These are phyloP conservation scores for Blastobasis adustella DNA, from an alignment of 2,888 invertebrate species.

Conservation along the genomic window DNA sequence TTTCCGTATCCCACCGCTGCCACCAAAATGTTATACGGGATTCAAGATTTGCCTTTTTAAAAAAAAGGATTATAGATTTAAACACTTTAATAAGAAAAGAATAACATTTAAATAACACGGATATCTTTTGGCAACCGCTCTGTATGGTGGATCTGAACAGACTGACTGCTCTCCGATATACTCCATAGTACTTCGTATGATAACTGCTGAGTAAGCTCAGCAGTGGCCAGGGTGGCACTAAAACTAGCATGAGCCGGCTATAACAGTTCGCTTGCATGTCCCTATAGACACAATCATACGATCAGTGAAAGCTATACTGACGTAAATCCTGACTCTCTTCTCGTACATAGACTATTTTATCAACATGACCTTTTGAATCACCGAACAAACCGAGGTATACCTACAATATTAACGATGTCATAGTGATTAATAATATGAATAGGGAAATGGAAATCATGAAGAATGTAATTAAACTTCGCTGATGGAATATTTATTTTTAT, in stretches of 20 bases:
- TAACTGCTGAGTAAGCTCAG: too few species aligned
- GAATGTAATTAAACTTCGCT: constrained; percentile 76
- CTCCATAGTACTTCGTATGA: too few species aligned
- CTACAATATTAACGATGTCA: constrained; percentile 65
- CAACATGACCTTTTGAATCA: constrained; percentile 72
- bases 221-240: too few species aligned
- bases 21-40: too few species aligned
- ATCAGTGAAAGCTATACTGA: constrained; percentile 80
- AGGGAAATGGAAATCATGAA: constrained; percentile 83
- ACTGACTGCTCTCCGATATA: too few species aligned
- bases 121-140: too few species aligned
- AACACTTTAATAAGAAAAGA: too few species aligned
- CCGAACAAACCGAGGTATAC: constrained; percentile 59
- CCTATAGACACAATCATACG: constrained; percentile 82
- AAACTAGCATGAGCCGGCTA: constrained; percentile 77
- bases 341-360: constrained; percentile 77
- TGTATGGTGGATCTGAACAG: too few species aligned
- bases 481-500: constrained; percentile 73
- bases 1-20: too few species aligned
- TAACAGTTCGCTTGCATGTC: constrained; percentile 84
- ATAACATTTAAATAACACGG: too few species aligned
- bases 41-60: too few species aligned
- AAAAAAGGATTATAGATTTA: too few species aligned
- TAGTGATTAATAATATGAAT: constrained; percentile 78
- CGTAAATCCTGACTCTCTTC: constrained; percentile 78